A percentile compares a stretch with the other conserved stretches of the same genome.
These are phyloP conservation scores for Drosophila formosana DNA, from an alignment of 2,888 invertebrate species.

Conservation along the genomic window DNA sequence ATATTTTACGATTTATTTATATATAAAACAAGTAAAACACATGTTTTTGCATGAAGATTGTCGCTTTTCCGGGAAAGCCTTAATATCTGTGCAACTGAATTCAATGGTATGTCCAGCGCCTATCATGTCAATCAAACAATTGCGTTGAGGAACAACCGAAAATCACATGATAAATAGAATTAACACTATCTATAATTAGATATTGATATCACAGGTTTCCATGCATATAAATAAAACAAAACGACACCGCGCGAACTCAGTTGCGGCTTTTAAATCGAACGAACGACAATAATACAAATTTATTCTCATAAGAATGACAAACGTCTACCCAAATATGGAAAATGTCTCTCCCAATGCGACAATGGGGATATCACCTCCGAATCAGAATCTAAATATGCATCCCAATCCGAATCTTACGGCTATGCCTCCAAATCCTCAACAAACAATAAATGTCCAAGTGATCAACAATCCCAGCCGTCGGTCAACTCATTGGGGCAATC, in stretches of 20 bases:
- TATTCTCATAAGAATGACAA: slow-evolving; percentile 30
- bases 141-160: slow-evolving; percentile 4
- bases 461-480: slow-evolving; percentile 3
- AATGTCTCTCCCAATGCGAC: neutral
- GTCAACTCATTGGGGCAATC: slow-evolving; percentile 4
- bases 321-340: slow-evolving; percentile 19
- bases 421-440: slow-evolving; percentile 29
- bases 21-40: no score
- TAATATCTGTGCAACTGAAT: neutral
- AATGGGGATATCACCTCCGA: slow-evolving; percentile 3
- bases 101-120: neutral
- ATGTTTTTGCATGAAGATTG: neutral
- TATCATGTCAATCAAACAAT: neutral
- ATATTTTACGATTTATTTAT: no score
- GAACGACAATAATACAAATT: slow-evolving; percentile 6
- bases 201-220: slow-evolving; percentile 32
- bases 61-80: neutral
- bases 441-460: slow-evolving; percentile 34
- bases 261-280: slow-evolving; percentile 31
- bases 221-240: slow-evolving; percentile 29
- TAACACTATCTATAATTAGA: slow-evolving; percentile 47
- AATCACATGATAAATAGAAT: slow-evolving; percentile 39
- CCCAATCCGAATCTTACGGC: slow-evolving; percentile 9
- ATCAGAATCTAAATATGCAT: neutral
- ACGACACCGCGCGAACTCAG: slow-evolving; percentile 24